A percentile compares a stretch with the other conserved stretches of the same genome.
Conservation (phyloP, 2,888 invertebrate species). For the Acronicta alni region DNA sequence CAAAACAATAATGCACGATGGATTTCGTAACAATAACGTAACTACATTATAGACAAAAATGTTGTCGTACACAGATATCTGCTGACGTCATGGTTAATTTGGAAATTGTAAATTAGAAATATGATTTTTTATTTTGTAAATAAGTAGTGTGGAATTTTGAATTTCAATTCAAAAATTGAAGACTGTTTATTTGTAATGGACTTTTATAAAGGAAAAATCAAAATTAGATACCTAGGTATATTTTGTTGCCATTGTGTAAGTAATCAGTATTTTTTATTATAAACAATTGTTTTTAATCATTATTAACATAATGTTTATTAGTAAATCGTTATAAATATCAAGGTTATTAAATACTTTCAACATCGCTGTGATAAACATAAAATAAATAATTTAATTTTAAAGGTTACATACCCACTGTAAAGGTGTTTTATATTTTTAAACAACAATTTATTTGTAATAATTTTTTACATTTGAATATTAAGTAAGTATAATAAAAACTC, state of each 20-base stretch:
- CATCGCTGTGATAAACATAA: slow-evolving; percentile 7
- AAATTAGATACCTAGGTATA: too few species aligned
- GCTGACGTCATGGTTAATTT: not conserved
- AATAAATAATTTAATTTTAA: slow-evolving; percentile 1
- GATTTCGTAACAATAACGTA: slow-evolving; percentile 32
- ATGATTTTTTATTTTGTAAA: too few species aligned
- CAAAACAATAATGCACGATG: slow-evolving; percentile 43
- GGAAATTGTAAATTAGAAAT: too few species aligned
- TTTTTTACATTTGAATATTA: slow-evolving; percentile 5
- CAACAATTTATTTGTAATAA: slow-evolving; percentile 1
- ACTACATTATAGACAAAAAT: not conserved
- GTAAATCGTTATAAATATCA: slow-evolving; percentile 38
- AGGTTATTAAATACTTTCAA: slow-evolving; percentile 26
- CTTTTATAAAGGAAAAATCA: too few species aligned
- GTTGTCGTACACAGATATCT: not conserved
- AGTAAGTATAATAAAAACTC: too few species aligned
- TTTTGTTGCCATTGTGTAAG: slow-evolving; percentile 19
- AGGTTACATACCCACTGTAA: not conserved
- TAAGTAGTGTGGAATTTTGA: too few species aligned
- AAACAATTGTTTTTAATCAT: slow-evolving; percentile 17
- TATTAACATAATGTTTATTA: slow-evolving; percentile 29
- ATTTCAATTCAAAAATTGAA: too few species aligned
- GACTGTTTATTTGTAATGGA: too few species aligned
- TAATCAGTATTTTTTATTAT: slow-evolving; percentile 28
- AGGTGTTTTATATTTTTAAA: not conserved